A percentile compares a stretch with the other conserved stretches of the same genome.
These are phyloP conservation scores for Erythrocercus mccallii DNA, from an alignment of 2,113 vertebrate species.

Conservation along the genomic window DNA sequence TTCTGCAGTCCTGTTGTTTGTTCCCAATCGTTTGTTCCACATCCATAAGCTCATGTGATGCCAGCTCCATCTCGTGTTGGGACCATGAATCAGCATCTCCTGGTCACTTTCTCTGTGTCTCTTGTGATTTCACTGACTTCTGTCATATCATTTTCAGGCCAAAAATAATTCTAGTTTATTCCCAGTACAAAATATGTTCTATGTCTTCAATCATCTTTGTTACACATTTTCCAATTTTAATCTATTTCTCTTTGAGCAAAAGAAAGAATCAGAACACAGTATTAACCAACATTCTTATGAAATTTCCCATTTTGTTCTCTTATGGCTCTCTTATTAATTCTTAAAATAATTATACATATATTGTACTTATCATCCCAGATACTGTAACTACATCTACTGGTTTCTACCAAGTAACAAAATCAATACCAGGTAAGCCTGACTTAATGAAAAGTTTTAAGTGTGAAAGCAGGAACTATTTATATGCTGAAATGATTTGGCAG, in stretches of 20 bases:
- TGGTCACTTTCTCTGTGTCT: background rate
- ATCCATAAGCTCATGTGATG: background rate
- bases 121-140: background rate
- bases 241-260: background rate
- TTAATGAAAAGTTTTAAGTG: background rate
- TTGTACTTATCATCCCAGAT: background rate
- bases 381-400: background rate
- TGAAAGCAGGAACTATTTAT: background rate
- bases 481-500: background rate
- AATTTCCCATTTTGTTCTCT: background rate
- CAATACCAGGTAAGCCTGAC: background rate
- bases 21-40: background rate
- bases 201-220: background rate
- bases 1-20: background rate
- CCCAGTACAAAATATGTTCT: background rate
- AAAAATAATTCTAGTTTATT: background rate
- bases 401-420: background rate
- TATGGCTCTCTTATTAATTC: background rate
- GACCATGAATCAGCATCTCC: background rate
- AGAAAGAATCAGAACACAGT: background rate
- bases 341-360: background rate
- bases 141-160: background rate
- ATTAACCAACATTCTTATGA: background rate
- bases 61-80: background rate
- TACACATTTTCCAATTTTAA: background rate